Evolutionary conservation across 2,888 invertebrate genomes (phyloP).

Genomic region (Cylindroiulus punctatus): DNA sequence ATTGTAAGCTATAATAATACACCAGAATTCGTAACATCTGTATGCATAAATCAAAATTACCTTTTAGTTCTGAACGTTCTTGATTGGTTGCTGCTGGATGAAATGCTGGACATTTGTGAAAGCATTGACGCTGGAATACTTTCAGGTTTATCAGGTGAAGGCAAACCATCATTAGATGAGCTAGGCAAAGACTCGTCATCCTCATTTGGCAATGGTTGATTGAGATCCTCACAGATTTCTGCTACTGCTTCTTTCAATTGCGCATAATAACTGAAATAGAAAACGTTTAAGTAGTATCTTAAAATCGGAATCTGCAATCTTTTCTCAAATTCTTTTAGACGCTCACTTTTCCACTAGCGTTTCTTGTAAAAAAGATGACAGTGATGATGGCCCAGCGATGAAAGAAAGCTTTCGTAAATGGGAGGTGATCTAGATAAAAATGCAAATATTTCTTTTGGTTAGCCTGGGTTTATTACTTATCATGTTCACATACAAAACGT

Average conservation of each 20-base stretch:
- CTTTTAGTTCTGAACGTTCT: neutral
- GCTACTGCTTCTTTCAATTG: conserved; percentile 48
- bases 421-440: conserved; percentile 46
- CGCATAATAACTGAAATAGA: conserved; percentile 56
- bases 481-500: neutral
- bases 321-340: neutral
- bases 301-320: neutral
- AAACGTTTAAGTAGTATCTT: neutral
- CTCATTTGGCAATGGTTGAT: conserved; percentile 47
- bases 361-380: conserved; percentile 53
- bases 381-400: conserved; percentile 35
- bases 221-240: conserved; percentile 54
- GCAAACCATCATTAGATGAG: neutral
- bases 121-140: neutral
- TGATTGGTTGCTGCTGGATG: conserved; percentile 47
- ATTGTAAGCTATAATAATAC: too few species aligned
- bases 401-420: conserved; percentile 52
- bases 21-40: neutral
- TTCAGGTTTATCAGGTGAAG: neutral
- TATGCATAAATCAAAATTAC: neutral
- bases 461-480: neutral
- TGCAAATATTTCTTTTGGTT: neutral
- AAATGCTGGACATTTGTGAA: conserved; percentile 51
- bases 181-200: neutral
- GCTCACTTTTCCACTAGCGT: conserved; percentile 54